phyloP scores from a whole-genome alignment of 2,888 invertebrate genomes.

The Zhengitettix transpicula region DNA sequence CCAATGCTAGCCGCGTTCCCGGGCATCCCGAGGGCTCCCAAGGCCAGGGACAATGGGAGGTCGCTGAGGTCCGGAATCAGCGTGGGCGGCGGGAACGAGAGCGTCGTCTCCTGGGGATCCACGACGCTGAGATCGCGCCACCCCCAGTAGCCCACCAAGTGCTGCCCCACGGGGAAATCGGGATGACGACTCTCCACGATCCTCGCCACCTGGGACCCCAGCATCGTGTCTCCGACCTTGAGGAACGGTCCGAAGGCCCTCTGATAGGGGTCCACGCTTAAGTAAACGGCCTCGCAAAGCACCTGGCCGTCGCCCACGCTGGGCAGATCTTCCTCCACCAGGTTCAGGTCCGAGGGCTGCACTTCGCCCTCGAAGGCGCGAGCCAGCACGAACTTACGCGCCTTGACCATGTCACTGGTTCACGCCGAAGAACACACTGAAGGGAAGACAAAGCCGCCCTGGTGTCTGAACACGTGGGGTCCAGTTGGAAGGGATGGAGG shows the following conservation, averaged over 20 bases:
- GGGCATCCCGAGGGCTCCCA: constrained; percentile 23
- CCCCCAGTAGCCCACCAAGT: constrained; percentile 44
- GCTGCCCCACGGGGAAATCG: constrained; percentile 44
- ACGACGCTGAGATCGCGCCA: constrained; percentile 46
- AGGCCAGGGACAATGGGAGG: constrained; percentile 19
- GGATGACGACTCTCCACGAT: constrained; percentile 41
- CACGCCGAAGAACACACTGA: too few relatives aligned
- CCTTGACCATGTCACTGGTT: too few relatives aligned
- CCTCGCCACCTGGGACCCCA: not conserved
- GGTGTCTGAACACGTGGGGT: too few relatives aligned
- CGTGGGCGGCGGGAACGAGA: constrained; percentile 3
- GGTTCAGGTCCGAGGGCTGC: not conserved
- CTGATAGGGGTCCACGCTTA: not conserved
- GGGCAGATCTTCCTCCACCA: not conserved
- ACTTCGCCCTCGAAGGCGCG: too few relatives aligned
- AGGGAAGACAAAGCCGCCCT: too few relatives aligned
- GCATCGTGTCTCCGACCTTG: not conserved
- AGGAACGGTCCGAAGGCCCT: not conserved
- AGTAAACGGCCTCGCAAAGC: not conserved
- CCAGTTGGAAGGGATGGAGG: too few relatives aligned
- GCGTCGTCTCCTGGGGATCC: constrained; percentile 15
- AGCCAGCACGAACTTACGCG: too few relatives aligned
- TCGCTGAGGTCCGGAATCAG: constrained; percentile 19
- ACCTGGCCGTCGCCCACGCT: not conserved
- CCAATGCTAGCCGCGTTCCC: constrained; percentile 58